Percentiles rank a stretch among this genome's conserved stretches.
Evolutionary conservation across 1,140 invertebrate species (phyloP).

Genomic region (Hyphantria cunea): DNA sequence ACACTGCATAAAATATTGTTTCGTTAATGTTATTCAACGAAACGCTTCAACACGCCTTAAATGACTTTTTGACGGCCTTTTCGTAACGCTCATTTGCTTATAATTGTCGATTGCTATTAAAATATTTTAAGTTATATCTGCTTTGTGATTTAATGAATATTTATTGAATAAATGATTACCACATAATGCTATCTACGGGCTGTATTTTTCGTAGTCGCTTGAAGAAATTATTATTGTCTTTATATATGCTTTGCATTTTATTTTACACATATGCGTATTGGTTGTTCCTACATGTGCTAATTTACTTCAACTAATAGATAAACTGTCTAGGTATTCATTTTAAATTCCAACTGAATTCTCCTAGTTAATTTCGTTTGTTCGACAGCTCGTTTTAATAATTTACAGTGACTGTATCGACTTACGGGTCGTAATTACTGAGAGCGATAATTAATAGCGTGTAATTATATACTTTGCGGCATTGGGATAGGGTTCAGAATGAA

Average conservation of each 20-base stretch:
- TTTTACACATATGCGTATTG: too few species aligned
- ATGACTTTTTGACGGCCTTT: constrained; percentile 29
- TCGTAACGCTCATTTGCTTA: too few species aligned
- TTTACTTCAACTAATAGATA: constrained; percentile 35
- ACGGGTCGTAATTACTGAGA: constrained; percentile 25
- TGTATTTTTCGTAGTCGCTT: too few species aligned
- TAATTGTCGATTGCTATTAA: too few species aligned
- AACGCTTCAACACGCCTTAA: constrained; percentile 36
- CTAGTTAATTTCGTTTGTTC: constrained; percentile 57
- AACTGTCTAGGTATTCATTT: constrained; percentile 36
- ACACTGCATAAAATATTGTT: constrained; percentile 50
- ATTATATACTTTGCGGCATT: constrained; percentile 34
- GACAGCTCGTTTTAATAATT: constrained; percentile 61
- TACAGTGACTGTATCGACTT: constrained; percentile 41
- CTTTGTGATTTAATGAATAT: too few species aligned
- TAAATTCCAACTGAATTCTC: constrained; percentile 54
- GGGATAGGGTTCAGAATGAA: constrained; percentile 28
- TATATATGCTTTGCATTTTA: too few species aligned
- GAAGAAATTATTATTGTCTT: too few species aligned
- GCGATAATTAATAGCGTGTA: constrained; percentile 11
- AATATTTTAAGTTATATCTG: too few species aligned
- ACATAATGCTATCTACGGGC: too few species aligned
- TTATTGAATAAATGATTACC: too few species aligned
- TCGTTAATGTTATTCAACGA: constrained; percentile 43
- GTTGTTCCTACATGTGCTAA: too few species aligned